Evolutionary conservation across 2,888 invertebrate species (phyloP).

Genomic region (Xestoiulus laeticollis): DNA sequence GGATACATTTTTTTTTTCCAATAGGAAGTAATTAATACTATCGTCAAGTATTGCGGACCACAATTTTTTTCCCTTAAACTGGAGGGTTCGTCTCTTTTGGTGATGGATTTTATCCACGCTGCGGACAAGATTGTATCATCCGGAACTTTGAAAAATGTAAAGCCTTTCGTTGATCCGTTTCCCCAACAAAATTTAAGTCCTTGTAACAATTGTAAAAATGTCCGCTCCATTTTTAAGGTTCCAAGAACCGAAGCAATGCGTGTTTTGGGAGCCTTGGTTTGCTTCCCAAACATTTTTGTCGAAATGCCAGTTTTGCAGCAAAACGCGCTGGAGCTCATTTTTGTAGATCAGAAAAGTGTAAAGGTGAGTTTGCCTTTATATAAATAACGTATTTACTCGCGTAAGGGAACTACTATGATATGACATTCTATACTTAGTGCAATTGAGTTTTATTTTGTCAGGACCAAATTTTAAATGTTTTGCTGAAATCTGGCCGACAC

Average conservation of each 20-base stretch:
- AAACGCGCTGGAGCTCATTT: slow-evolving; percentile 69
- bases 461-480: slow-evolving; percentile 88
- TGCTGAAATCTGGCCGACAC: slow-evolving; percentile 85
- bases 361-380: slow-evolving; percentile 71
- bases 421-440: background rate
- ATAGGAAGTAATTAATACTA: slow-evolving; percentile 79
- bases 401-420: no score
- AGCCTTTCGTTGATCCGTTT: background rate
- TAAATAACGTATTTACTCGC: no score
- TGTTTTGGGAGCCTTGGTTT: slow-evolving; percentile 84
- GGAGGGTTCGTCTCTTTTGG: slow-evolving; percentile 85
- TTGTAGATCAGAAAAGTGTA: slow-evolving; percentile 76
- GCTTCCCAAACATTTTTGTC: slow-evolving; percentile 77
- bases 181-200: background rate
- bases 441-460: slow-evolving; percentile 63
- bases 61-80: slow-evolving; percentile 85
- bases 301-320: slow-evolving; percentile 77
- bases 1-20: slow-evolving; percentile 44
- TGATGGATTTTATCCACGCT: slow-evolving; percentile 89
- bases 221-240: slow-evolving; percentile 66
- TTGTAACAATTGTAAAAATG: background rate
- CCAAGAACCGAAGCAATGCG: slow-evolving; percentile 92
- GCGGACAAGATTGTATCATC: slow-evolving; percentile 86
- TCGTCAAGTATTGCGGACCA: slow-evolving; percentile 82
- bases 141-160: slow-evolving; percentile 61